phyloP scores from a whole-genome alignment of 2,888 invertebrate species.

The Margaritifera margaritifera region DNA sequence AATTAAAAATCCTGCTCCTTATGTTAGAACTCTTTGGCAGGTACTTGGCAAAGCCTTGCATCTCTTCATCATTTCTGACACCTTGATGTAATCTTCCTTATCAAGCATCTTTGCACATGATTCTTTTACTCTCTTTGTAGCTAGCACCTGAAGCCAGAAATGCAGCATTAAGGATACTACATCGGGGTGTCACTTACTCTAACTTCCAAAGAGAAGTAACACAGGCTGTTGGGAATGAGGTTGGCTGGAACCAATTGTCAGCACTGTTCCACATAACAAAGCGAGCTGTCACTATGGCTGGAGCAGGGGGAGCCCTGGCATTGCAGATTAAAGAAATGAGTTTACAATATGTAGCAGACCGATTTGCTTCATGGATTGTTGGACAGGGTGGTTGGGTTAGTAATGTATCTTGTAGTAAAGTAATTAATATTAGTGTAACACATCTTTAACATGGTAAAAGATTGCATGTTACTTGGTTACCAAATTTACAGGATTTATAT shows the following conservation, averaged over 20 bases:
- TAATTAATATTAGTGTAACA: too few relatives aligned
- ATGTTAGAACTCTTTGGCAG: too few relatives aligned
- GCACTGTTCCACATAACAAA: constrained; percentile 66
- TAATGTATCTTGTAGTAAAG: constrained; percentile 1
- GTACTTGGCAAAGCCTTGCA: too few relatives aligned
- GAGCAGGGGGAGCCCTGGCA: constrained; percentile 61
- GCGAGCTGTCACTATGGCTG: constrained; percentile 61
- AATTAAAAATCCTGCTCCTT: too few relatives aligned
- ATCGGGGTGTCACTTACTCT: constrained; percentile 57
- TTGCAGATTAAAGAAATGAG: constrained; percentile 66
- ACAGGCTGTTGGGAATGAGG: constrained; percentile 56
- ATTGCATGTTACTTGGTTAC: too few relatives aligned
- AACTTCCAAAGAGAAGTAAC: constrained; percentile 62
- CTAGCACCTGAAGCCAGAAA: constrained; percentile 34
- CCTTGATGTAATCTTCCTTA: too few relatives aligned
- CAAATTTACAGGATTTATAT: too few relatives aligned
- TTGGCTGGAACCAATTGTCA: constrained; percentile 67
- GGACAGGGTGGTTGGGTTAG: constrained; percentile 71
- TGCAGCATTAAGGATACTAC: constrained; percentile 48
- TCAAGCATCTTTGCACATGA: too few relatives aligned
- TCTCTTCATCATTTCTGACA: too few relatives aligned
- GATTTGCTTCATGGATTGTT: constrained; percentile 69
- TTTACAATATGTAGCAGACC: constrained; percentile 67
- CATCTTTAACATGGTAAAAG: too few relatives aligned
- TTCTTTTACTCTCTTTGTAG: constrained; percentile 9